Base-by-base conservation (phyloP, 2,113 vertebrate species). In the Ciconia maguari region DNA sequence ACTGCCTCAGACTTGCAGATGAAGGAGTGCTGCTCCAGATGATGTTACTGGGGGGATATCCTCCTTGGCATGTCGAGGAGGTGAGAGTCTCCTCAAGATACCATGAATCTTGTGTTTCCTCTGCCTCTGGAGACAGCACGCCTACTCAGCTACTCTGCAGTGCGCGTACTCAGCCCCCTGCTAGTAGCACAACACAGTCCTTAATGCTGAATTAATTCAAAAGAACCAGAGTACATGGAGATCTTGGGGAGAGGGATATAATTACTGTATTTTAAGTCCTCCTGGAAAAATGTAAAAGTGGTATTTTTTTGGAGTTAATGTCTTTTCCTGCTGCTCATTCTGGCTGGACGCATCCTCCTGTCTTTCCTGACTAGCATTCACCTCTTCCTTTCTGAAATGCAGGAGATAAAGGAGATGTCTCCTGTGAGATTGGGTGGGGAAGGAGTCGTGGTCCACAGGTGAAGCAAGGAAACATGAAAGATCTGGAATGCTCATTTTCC, bases 321-420 rank as follows among this genome's bases (percentile, higher is more conserved):
- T 83, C 78, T 93, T 96, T 96, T 88, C 87, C 95, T 86, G 81
- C 70, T 90, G 87, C 44, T 90, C 29, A 48, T 92, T 93, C 84
- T 93, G 87, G 84, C 93, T 82, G 36, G 61, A 95, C 66, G 60
- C 30, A 91, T 91, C 32, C 49, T 94, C 34, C 27, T 42, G 30
- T 32, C 54, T 82, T 69, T 78, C 32, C 80, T 72, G 61, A 70
- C 55, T 29, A 81, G 38, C 30, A 49, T 41, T 92, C 46, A 26
- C 90, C 83, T 42, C 18, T 52, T 92, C 13, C 26, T 60, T 75
- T 86, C 85, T 58, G 62, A 91, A 94, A 89, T 5, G 4, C 34
- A 52, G 55, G 34, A 93, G 77, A 79, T 68, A 79, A 81, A 84
- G 77, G n/a, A 94, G 70, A 83, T 88, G 46, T 26, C 58, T 93